Percentiles rank a stretch among this genome's conserved stretches.
Evolutionary conservation across 2,888 invertebrate genomes (phyloP).

Genomic region (Choristoneura rosaceana): DNA sequence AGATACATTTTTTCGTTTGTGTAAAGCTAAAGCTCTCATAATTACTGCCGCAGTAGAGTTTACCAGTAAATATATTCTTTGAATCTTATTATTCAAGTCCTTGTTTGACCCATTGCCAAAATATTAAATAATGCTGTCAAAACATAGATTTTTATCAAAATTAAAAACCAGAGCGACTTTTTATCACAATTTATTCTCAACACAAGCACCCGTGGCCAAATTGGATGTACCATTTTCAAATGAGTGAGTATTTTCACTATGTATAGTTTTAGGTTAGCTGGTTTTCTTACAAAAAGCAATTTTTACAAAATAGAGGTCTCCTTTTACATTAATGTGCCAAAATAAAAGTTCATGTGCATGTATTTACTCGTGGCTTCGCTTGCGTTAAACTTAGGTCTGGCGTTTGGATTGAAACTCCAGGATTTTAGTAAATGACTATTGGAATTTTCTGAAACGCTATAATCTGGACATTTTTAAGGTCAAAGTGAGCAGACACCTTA

Average conservation of each 20-base stretch:
- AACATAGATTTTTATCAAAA: conserved; percentile 61
- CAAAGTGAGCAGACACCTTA: too few species aligned
- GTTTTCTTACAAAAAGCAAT: conserved; percentile 5
- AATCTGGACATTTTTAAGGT: too few species aligned
- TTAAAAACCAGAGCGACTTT: conserved; percentile 55
- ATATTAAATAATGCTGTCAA: conserved; percentile 64
- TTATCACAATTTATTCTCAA: conserved; percentile 58
- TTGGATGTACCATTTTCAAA: conserved; percentile 83
- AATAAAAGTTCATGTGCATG: background rate
- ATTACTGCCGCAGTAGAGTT: background rate
- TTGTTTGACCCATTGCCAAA: conserved; percentile 45
- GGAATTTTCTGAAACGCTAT: too few species aligned
- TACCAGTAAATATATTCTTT: background rate
- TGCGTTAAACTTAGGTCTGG: too few species aligned
- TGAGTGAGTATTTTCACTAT: conserved; percentile 78
- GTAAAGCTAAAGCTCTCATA: background rate
- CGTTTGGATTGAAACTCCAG: too few species aligned
- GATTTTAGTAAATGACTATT: too few species aligned
- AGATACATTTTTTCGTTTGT: background rate
- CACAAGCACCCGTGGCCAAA: conserved; percentile 66
- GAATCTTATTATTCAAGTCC: conserved; percentile 29
- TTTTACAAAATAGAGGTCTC: background rate
- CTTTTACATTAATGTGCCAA: background rate
- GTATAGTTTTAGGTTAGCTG: conserved; percentile 57
- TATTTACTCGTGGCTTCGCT: too few species aligned